Base-by-base conservation (phyloP, 1,140 invertebrate species). In the Metaphire vulgaris region DNA sequence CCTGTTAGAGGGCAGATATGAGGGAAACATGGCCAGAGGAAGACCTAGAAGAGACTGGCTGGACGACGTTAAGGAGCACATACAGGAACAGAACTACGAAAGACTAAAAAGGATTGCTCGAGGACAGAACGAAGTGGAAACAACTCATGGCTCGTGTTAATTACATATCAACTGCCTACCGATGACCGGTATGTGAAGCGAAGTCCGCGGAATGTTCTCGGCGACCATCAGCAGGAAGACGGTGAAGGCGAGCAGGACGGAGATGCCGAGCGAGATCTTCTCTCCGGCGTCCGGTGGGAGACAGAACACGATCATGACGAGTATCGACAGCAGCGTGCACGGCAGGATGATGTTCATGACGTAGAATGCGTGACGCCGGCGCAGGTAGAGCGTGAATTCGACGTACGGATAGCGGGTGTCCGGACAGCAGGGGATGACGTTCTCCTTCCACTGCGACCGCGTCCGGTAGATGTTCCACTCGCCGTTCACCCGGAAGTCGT, bases 261-360 rank as follows among this genome's bases (percentile, higher is more conserved):
- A 98, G 87, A 98, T 93, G 92, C 94, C 95, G 97, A 76, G 69
- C 2, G 69, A 74, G 33, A 76, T 76, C 41, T 76, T 76, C 69
- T 76, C 75, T 85, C 97, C 97, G 74, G 97, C 98, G 88, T 99
- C 98, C 77, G 97, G 97, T 82, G 97, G 97, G 83, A 99, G 89
- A 76, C 96, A 97, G 88, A 99, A 99, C 79, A 96, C 95, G 78
- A 99, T 90, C 82, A 99, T 90, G 79, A 97, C 96, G 95, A 99
- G 98, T 79, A 95, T 97, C 80, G 97, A 96, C 84, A 99, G 99
- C 82, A 99, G 91, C 81, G 99, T 95, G 88, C 97, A 99, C 77
- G 97, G 97, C 84, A 99, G 95, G 86, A 99, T 98, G 83, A 99
- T 91, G 90, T 99, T 99, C 90, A 99, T 98, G 89, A 98, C 98